Evolutionary conservation across 2,797 vertebrate species (phyloP), one percentile per base, ranked within the genome.

Genomic region (Myotis vivesi): DNA sequence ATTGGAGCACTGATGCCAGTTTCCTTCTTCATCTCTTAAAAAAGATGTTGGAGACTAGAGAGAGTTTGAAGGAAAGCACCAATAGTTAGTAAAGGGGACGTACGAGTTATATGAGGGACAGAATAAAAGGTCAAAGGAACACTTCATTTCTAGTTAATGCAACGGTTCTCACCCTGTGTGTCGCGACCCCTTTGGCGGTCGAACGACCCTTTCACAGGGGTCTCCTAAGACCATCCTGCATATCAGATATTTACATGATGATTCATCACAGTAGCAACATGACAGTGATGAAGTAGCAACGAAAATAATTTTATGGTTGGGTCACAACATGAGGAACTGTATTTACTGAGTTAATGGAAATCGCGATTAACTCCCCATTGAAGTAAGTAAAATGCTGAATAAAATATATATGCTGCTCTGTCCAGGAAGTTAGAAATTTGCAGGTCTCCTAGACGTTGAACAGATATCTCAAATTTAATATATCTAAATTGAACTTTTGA

Each of bases 11-110:
- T 66, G 33, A 57, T 30, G 69, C 68, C 69, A 95, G 1, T 91
- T 94, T 85, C 91, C 75, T 81, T 87, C 28, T 94, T 92, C 68
- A 66, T 68, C 53, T 82, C 62, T 92, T 79, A 68, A 94, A 77
- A 84, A 80, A 15, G 51, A 53, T 95, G 17, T 87, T 96, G n/a
- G 53, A 82, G 17, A 89, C 22, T 88, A 72, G 23, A 86, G 69
- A 82, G 79, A 7, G 10, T 89, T 87, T 86, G 46, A 33, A 91
- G 25, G 23, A 36, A 8, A 71, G 4, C 28, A 90, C 49, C 49
- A 59, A 55, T 53, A 59, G 22, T 94, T 89, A 88, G n/a, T 82
- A 49, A 81, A 95, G 64, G 87, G 22, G 94, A 23, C 1, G 9
- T 87, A 62, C 76, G 22, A 38, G 55, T 92, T 73, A 38, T 51